Percentiles rank a stretch among this genome's conserved stretches.
phyloP scores from a whole-genome alignment of 2,113 vertebrate genomes.

The Ctenomys sociabilis region DNA sequence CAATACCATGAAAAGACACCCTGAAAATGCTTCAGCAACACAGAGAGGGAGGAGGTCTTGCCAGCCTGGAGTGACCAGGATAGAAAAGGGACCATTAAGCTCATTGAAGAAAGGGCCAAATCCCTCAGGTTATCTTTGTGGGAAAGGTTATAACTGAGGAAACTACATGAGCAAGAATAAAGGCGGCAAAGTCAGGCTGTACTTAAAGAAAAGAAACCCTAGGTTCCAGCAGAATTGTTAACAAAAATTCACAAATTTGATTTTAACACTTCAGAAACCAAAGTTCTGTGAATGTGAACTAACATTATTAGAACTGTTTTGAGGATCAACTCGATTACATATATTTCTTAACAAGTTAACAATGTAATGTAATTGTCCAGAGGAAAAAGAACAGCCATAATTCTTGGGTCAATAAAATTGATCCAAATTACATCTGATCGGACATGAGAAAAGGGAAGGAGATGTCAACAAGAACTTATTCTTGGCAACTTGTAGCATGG shows the following conservation, averaged over 20 bases:
- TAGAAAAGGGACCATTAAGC: neutral
- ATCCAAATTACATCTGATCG: neutral
- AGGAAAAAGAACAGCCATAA: neutral
- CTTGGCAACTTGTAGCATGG: neutral
- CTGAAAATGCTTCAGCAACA: neutral
- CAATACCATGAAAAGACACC: neutral
- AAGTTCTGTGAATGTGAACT: neutral
- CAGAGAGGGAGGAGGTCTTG: neutral
- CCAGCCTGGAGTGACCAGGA: neutral
- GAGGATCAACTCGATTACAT: neutral
- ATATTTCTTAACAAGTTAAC: neutral
- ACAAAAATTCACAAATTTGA: neutral
- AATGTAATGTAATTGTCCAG: neutral
- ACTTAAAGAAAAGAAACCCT: neutral
- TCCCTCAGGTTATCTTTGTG: neutral
- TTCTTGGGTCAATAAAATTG: neutral
- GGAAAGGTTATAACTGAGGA: neutral
- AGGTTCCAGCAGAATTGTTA: neutral
- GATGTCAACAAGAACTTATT: neutral
- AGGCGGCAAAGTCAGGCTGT: neutral
- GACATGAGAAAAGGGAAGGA: neutral
- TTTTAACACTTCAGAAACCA: neutral
- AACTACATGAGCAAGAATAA: neutral
- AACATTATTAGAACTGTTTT: neutral
- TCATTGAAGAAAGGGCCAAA: neutral